These are phyloP conservation scores for Pseudocheirus occidentalis DNA, from an alignment of 2,797 vertebrate genomes.

Conservation along the genomic window DNA sequence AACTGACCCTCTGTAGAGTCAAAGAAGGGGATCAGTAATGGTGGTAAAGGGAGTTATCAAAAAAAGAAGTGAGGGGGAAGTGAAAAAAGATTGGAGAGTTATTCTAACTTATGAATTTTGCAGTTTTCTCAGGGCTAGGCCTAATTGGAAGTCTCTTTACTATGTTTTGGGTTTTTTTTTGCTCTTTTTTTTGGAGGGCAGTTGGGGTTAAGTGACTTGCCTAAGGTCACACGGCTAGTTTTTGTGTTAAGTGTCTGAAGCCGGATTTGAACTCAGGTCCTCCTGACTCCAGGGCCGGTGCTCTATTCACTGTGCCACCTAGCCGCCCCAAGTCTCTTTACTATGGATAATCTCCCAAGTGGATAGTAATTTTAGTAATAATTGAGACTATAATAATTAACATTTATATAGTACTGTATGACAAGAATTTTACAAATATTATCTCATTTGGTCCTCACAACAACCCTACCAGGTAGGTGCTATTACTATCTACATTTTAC, in stretches of 20 bases:
- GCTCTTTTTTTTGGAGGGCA: no score
- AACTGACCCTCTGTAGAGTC: background rate
- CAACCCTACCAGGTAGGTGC: background rate
- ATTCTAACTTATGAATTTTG: background rate
- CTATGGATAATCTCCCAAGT: slow-evolving; percentile 6
- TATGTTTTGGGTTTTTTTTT: no score
- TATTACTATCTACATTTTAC: background rate
- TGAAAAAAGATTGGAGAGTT: background rate
- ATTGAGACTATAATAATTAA: slow-evolving; percentile 3
- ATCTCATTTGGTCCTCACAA: background rate
- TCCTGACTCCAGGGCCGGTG: no score
- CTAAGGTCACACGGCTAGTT: no score
- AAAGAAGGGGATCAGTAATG: background rate
- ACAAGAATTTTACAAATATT: background rate
- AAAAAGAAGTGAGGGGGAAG: background rate
- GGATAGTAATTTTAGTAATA: background rate
- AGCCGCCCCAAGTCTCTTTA: background rate
- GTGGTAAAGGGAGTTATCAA: background rate
- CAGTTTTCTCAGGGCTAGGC: background rate
- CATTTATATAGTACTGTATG: background rate
- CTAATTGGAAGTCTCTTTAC: background rate
- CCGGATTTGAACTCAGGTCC: no score
- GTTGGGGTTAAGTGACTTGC: no score
- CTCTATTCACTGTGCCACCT: no score
- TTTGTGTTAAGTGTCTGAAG: no score